Evolutionary conservation across 1,140 invertebrate genomes (phyloP), one percentile per base, ranked within the genome.

Genomic region (Homalodisca vitripennis): DNA sequence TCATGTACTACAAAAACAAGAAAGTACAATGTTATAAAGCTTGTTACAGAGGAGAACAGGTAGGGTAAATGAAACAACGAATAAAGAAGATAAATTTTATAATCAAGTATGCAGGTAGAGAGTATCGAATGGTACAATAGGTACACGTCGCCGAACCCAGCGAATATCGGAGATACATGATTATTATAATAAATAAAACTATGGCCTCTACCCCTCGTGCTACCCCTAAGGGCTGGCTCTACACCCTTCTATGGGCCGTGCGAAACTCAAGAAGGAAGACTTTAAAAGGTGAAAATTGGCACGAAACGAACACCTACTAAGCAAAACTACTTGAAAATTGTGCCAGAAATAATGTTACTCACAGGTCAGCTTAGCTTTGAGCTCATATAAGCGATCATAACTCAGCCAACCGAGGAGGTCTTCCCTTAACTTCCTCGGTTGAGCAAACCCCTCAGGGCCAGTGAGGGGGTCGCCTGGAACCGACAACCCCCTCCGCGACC

Each of bases 381-480:
- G 55, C 55, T 26, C 22, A 24, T 13, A 24, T 53, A 68, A 3
- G 30, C 29, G 48, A 32, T 48, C 12, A 29, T 3, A 47, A 34
- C 41, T 70, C 62, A 24, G 22, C 55, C 65, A 71, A 71, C 70
- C 66, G 34, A 60, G 51, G 47, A 64, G 53, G 47, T 62, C 68
- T 69, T 69, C 68, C 68, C 68, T 69, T 47, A 64, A 62, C 47
- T 69, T 69, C 31, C 30, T 60, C 53, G 68, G 68, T 69, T 69
- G 68, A 51, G 51, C 51, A 27, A 31, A 22, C 13, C 30, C 48
- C 48, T 17, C 17, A n/a, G n/a, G 48, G 14, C 3, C 48, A 20
- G 14, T 14, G 22, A 22, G n/a, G 48, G 22, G 14, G 14, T 3
- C 17, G 14, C 48, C 48, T 51, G 48, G 48, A 51, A 51, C 48